Base-by-base conservation (phyloP, 2,797 vertebrate species). In the Sebastes vulpes region DNA sequence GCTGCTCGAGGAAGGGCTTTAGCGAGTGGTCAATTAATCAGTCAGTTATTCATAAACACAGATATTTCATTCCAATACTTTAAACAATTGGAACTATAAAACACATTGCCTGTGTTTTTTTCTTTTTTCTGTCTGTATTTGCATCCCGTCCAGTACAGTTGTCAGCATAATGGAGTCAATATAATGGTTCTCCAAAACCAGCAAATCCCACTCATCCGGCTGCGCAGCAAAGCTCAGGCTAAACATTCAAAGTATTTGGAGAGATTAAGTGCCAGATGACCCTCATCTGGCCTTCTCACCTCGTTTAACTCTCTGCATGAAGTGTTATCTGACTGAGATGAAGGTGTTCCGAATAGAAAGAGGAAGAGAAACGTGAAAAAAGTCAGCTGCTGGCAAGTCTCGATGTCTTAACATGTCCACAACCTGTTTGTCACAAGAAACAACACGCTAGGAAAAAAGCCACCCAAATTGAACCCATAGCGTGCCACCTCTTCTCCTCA, bases 211-310 rank as follows among this genome's bases (percentile, higher is more conserved):
- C 64, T 88, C 69, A 84, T 84, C 82, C 74, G 75, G 75, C 76
- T 65, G 60, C 8, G 31, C 74, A 61, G 83, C 74, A 77, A 80
- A 81, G 79, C 84, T 84, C 50, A 38, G 69, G 68, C 63, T 77
- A 76, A 85, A 85, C 65, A 87, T 84, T 79, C 63, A 57, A 86
- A 88, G 79, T 88, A 85, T 90, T 86, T 89, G 74, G 66, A 75
- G 70, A 70, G 82, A 88, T 89, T 80, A 77, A 77, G 72, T 59
- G 63, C 73, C 68, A 77, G 82, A 66, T 88, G 83, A 90, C 81
- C 81, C 46, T 31, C 59, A 54, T 77, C 79, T 38, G 79, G 61
- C 75, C 82, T 58, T 60, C 68, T 77, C 75, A 64, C 77, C 86
- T 83, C 60, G 21, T 74, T 48, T 28, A 73, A 68, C 77, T 79